These are phyloP conservation scores for Lepidochitona cinerea DNA, from an alignment of 2,888 invertebrate genomes.

Conservation along the genomic window DNA sequence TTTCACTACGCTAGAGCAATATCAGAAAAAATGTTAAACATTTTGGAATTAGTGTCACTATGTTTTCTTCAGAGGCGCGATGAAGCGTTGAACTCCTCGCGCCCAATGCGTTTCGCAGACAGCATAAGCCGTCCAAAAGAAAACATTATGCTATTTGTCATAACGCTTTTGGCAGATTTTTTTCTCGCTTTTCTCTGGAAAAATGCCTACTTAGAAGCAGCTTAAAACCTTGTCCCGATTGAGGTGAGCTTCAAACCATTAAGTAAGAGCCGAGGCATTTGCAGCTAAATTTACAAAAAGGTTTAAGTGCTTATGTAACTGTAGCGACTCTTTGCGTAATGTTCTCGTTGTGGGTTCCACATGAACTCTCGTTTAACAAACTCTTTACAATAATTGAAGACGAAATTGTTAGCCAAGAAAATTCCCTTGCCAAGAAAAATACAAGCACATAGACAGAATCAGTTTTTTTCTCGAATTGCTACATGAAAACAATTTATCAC, in stretches of 20 bases:
- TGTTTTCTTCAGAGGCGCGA: constrained; percentile 1
- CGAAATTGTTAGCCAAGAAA: no score
- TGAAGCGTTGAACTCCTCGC: background rate
- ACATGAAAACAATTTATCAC: no score
- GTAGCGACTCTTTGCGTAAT: no score
- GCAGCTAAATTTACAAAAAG: background rate
- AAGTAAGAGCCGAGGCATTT: constrained; percentile 1
- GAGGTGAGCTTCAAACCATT: background rate
- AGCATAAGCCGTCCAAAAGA: background rate
- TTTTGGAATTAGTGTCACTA: constrained; percentile 5
- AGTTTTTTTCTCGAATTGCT: no score
- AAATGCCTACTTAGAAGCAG: background rate
- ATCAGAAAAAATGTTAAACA: constrained; percentile 4
- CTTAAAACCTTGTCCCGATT: background rate
- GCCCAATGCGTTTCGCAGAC: background rate
- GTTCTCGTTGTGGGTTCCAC: no score
- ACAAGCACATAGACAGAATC: no score
- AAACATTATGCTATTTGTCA: constrained; percentile 4
- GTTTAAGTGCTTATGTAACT: background rate
- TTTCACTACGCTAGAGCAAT: background rate
- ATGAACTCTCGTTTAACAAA: no score
- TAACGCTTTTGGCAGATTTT: background rate
- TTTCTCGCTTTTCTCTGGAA: background rate
- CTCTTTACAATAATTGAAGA: no score
- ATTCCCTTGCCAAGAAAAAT: no score